A percentile compares a stretch with the other conserved stretches of the same genome.
These are phyloP conservation scores for Chondrosia reniformis DNA, from an alignment of 37 sponge, comb jelly and placozoan species.

Conservation along the genomic window DNA sequence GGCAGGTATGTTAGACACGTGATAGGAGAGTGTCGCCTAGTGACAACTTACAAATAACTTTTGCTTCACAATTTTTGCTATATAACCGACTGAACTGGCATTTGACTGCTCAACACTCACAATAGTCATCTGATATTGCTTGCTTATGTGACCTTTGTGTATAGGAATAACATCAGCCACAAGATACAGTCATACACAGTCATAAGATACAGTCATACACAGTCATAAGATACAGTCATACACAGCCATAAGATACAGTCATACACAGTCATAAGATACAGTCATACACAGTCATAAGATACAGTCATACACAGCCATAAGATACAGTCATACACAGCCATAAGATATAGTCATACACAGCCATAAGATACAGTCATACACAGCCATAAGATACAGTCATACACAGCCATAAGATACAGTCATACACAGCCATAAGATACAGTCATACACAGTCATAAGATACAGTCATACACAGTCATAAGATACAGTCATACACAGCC, in stretches of 20 bases:
- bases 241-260: neutral
- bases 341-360: too few relatives aligned
- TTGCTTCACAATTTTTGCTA: conserved; percentile 54
- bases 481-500: too few relatives aligned
- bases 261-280: neutral
- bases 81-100: conserved; percentile 10
- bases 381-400: too few relatives aligned
- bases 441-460: neutral
- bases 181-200: conserved; percentile 54
- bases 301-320: too few relatives aligned
- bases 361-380: too few relatives aligned
- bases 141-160: neutral
- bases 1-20: too few relatives aligned
- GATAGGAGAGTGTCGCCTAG: too few relatives aligned
- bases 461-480: neutral
- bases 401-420: too few relatives aligned
- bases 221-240: neutral
- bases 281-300: too few relatives aligned
- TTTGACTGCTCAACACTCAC: conserved; percentile 10
- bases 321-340: too few relatives aligned
- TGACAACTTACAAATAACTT: conserved; percentile 40
- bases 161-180: conserved; percentile 25
- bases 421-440: too few relatives aligned
- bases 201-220: conserved; percentile 25
- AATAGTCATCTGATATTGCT: conserved; percentile 4